phyloP scores from a whole-genome alignment of 1,140 invertebrate genomes.

The Penaeus chinensis region DNA sequence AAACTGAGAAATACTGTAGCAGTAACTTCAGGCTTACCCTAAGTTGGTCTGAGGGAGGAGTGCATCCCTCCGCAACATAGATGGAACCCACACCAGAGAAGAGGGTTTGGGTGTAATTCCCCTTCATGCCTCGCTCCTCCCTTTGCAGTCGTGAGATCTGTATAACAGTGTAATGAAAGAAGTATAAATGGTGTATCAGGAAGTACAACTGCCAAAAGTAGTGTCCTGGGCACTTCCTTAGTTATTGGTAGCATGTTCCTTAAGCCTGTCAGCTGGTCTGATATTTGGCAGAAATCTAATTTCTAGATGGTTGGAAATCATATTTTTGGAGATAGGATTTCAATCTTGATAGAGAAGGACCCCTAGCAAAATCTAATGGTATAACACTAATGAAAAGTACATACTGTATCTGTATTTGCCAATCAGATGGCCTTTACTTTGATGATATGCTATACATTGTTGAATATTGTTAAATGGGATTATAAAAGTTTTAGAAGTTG shows the following conservation, averaged over 20 bases:
- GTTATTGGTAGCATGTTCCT: too few relatives aligned
- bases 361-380: too few relatives aligned
- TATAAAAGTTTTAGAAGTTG: background rate
- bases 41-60: constrained; percentile 22
- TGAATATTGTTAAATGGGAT: background rate
- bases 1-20: too few relatives aligned
- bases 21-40: background rate
- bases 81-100: constrained; percentile 38
- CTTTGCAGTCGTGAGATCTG: constrained; percentile 38
- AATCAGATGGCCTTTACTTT: background rate
- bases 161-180: background rate
- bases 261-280: too few relatives aligned
- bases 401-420: too few relatives aligned
- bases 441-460: background rate
- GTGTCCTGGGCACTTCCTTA: too few relatives aligned
- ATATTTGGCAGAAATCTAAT: too few relatives aligned
- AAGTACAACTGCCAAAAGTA: background rate
- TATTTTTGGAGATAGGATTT: too few relatives aligned
- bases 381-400: too few relatives aligned
- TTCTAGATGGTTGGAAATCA: too few relatives aligned
- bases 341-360: too few relatives aligned
- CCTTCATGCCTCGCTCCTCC: background rate
- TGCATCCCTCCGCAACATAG: constrained; percentile 32
- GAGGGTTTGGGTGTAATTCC: constrained; percentile 25
- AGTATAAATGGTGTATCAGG: background rate